A percentile compares a stretch with the other conserved stretches of the same genome.
These are phyloP conservation scores for Tetanocera ferruginea DNA, from an alignment of 2,888 invertebrate genomes.

Conservation along the genomic window DNA sequence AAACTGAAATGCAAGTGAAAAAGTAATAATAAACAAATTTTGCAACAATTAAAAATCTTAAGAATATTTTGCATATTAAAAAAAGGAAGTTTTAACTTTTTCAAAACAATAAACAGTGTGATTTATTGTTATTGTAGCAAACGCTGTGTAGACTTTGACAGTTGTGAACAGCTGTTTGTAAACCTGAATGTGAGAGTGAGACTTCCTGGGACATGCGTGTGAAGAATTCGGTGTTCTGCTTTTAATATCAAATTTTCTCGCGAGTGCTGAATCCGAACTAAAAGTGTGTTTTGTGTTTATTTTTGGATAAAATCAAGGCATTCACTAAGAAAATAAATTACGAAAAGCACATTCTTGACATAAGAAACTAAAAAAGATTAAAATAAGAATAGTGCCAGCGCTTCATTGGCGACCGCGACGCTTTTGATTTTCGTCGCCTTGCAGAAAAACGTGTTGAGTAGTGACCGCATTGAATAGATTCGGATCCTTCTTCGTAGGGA, in stretches of 20 bases:
- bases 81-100: conserved; percentile 6
- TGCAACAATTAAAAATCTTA: not conserved
- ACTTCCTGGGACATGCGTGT: conserved; percentile 35
- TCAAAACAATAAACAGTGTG: not conserved
- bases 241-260: conserved; percentile 31
- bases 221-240: not conserved
- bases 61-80: conserved; percentile 12
- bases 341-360: conserved; percentile 23
- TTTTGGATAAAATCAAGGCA: conserved; percentile 53
- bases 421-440: conserved; percentile 16
- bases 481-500: conserved; percentile 29
- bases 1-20: conserved; percentile 9
- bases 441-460: conserved; percentile 34
- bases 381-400: conserved; percentile 43
- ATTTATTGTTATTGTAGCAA: conserved; percentile 16
- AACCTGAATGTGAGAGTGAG: conserved; percentile 29
- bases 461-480: not conserved
- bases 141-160: conserved; percentile 36
- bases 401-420: conserved; percentile 32
- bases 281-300: conserved; percentile 57
- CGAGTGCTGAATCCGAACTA: conserved; percentile 41
- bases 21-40: not conserved
- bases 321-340: conserved; percentile 35
- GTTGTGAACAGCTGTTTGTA: conserved; percentile 45
- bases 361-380: conserved; percentile 48